Evolutionary conservation across 2,888 invertebrate species (phyloP), one percentile per base, ranked within the genome.

Genomic region (Drosophila eohydei): DNA sequence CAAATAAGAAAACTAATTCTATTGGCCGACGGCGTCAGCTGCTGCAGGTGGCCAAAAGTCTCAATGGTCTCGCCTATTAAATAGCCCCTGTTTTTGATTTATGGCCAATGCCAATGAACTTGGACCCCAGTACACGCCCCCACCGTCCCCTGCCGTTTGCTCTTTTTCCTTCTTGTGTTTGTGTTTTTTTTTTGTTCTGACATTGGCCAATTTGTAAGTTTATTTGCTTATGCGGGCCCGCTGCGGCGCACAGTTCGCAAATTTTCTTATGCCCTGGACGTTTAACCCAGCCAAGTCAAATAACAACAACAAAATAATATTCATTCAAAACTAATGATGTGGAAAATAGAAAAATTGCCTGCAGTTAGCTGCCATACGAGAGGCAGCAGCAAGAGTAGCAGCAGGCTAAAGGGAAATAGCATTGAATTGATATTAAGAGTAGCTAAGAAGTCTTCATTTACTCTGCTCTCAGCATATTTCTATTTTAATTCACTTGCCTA

Each of bases 321-420:
- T 84, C 89, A 89, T 86, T 87, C 85, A 83, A 83, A 88, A 79
- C 83, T 84, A 87, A 87, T 89, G 89, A 85, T 83, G 89, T 75
- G 85, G 85, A 87, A 87, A 87, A 88, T 87, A 84, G 80, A 84
- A 82, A 87, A 80, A 86, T 89, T 80, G 82, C 84, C 85, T 78
- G 82, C 76, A 84, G 79, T 78, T 88, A 85, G 75, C 60, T 67
- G 59, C 62, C 54, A 50, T 32, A 12, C 43, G 32, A 52, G 46
- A 44, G 44, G 32, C 32, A 40, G 2, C 9, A 52, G 8, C 14
- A 16, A 11, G 36, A 63, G 21, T 5, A 28, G 26, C 5, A 38
- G 38, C n/a, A 12, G n/a, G 32, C 14, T 9, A 43, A 36, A 6
- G 16, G 16, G 26, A 12, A 40, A 8, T 30, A 60, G 40, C 30